Evolutionary conservation across 1,140 invertebrate species (phyloP), one percentile per base, ranked within the genome.

Genomic region (Lanistes nyassanus): DNA sequence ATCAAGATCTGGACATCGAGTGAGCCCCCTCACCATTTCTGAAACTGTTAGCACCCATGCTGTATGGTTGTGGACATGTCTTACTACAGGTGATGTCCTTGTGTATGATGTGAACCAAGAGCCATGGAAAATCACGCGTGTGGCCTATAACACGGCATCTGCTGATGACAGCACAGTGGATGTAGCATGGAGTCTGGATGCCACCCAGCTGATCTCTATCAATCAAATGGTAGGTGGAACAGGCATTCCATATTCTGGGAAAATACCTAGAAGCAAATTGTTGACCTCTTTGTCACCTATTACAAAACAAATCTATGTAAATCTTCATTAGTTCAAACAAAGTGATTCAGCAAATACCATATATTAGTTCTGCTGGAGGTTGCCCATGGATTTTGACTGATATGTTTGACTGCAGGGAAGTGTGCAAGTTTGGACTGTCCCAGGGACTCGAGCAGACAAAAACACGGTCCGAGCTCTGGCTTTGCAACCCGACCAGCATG

Each of bases 171-270:
- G 76, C 31, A 67, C 79, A 2, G 51, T 78, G 19, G 42, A 80
- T 70, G 70, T 83, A 7, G 62, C 74, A 6, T 83, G 81, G 81
- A 79, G 70, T 31, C 67, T 81, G 56, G 81, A 83, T 68, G 56
- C 66, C 60, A 75, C 79, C 9, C 62, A 76, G 51, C 42, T 83
- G 3, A 42, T 80, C 34, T 76, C 80, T 7, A 74, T 79, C 26
- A 81, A 75, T 75, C 58, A 76, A 68, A 68, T 74, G 23, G 81
- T 82, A 65, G 37, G 81, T 77, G n/a, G n/a, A n/a, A n/a, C n/a
- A n/a, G n/a, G n/a, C n/a, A n/a, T n/a, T n/a, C n/a, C n/a, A n/a
- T n/a, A n/a, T n/a, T n/a, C n/a, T n/a, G n/a, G n/a, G n/a, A n/a
- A n/a, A n/a, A n/a, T n/a, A n/a, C n/a, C n/a, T n/a, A n/a, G n/a